Evolutionary conservation across 2,797 vertebrate species (phyloP).

Genomic region (Limnodromus scolopaceus): DNA sequence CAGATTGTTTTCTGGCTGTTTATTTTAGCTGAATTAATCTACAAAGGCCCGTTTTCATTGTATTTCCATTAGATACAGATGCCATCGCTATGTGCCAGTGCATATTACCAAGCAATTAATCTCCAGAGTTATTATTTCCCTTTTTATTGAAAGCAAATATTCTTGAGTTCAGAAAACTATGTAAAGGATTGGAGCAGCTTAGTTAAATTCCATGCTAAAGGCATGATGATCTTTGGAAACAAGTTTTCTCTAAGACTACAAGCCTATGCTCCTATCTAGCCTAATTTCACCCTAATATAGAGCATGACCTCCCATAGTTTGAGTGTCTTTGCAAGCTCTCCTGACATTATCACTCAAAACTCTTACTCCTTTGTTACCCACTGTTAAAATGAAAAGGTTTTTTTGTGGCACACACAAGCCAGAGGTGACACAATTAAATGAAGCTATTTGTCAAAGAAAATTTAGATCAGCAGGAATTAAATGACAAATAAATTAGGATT

Average conservation of each 20-base stretch:
- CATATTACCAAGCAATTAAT: constrained; percentile 31
- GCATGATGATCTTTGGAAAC: background rate
- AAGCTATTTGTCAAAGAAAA: constrained; percentile 72
- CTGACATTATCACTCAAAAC: constrained; percentile 49
- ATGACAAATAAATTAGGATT: constrained; percentile 70
- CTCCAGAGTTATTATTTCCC: background rate
- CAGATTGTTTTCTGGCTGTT: background rate
- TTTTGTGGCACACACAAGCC: constrained; percentile 55
- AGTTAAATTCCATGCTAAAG: background rate
- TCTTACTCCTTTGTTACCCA: constrained; percentile 35
- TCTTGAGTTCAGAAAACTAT: background rate
- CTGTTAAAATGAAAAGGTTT: constrained; percentile 60
- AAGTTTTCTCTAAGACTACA: background rate
- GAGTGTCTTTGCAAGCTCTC: constrained; percentile 32
- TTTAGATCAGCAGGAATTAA: constrained; percentile 69
- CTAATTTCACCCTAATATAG: background rate
- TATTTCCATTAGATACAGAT: constrained; percentile 38
- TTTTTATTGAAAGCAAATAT: background rate
- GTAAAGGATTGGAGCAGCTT: background rate
- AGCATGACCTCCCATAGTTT: background rate
- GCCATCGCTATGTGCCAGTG: background rate
- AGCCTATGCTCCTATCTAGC: background rate
- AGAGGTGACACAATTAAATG: constrained; percentile 73
- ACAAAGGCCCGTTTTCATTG: background rate
- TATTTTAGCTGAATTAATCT: constrained; percentile 46